Conservation (phyloP, 2,797 vertebrate species). For the Falco naumanni region DNA sequence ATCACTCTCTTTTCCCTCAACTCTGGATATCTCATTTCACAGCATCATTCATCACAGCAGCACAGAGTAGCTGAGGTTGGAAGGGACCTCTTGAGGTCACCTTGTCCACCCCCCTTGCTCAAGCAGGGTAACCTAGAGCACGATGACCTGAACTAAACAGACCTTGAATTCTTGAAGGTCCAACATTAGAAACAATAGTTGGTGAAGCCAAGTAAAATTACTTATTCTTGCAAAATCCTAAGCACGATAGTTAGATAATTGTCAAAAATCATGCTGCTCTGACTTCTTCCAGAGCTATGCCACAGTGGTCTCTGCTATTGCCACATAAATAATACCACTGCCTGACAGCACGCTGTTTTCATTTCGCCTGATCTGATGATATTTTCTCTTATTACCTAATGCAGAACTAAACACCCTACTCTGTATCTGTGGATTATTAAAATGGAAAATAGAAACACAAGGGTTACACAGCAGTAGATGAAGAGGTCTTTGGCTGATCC, state of each 20-base stretch:
- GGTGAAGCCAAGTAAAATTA: neutral
- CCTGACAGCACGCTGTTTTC: neutral
- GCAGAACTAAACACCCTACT: neutral
- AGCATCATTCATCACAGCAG: neutral
- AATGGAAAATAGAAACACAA: neutral
- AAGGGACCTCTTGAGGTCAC: neutral
- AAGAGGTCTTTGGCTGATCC: neutral
- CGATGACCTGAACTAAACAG: neutral
- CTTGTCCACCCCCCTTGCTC: neutral
- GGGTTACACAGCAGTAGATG: neutral
- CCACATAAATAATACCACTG: neutral
- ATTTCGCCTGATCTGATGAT: neutral
- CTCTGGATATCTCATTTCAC: neutral
- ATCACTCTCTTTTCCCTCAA: neutral
- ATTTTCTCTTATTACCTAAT: neutral
- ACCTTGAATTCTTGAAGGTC: neutral
- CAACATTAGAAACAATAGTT: neutral
- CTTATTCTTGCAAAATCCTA: constrained; percentile 15
- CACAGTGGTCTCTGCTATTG: neutral
- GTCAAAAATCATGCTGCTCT: constrained; percentile 1
- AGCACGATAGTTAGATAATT: neutral
- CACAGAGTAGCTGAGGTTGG: neutral
- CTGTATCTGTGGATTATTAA: neutral
- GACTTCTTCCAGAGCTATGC: neutral
- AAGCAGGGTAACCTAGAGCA: neutral